phyloP scores from a whole-genome alignment of 30 jellyfish, hydroid and myxozoan species.

The Aurelia aurita region DNA sequence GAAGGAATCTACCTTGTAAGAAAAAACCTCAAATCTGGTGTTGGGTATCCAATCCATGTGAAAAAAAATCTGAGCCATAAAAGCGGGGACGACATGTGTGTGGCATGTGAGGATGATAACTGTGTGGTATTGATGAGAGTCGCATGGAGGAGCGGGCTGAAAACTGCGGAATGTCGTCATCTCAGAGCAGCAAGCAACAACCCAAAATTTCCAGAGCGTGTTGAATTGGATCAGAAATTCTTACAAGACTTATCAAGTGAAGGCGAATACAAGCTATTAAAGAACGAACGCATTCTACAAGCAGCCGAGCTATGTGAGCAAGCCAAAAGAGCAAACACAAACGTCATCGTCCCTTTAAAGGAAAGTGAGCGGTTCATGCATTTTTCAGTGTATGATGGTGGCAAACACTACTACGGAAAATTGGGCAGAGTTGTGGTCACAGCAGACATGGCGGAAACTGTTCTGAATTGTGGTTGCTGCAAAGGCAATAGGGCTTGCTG shows the following conservation, averaged over 20 bases:
- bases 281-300: neutral
- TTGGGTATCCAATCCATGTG: no score
- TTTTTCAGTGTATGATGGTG: slow-evolving; percentile 26
- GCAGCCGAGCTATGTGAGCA: neutral
- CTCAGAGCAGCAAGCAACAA: neutral
- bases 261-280: neutral
- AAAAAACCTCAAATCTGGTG: no score
- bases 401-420: neutral
- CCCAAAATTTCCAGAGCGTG: neutral
- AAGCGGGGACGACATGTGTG: neutral
- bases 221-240: neutral
- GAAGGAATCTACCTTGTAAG: no score
- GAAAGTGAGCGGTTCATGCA: neutral
- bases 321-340: no score
- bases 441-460: neutral
- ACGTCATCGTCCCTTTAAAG: neutral
- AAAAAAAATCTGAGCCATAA: no score
- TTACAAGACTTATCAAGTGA: neutral
- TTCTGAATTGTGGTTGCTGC: slow-evolving; percentile 7
- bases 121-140: neutral
- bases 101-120: neutral
- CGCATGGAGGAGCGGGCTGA: neutral
- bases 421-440: slow-evolving; percentile 15
- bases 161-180: neutral
- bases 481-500: neutral